Base-by-base conservation (phyloP, 2,113 vertebrate species). In the Origma solitaria region DNA sequence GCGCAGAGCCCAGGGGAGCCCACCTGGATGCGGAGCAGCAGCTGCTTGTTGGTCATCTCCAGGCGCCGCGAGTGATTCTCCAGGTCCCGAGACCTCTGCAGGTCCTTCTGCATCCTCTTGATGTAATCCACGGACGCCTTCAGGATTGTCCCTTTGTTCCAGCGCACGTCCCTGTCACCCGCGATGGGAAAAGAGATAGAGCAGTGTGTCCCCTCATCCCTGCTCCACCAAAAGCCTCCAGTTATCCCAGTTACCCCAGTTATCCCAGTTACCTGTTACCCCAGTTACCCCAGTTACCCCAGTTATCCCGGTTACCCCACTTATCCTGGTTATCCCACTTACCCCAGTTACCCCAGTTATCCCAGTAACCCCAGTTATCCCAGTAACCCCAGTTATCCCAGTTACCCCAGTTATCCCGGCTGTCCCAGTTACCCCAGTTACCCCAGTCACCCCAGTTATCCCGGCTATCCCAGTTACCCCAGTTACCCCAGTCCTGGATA, bases 141-240 rank as follows among this genome's bases (percentile, higher is more conserved):
- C 91, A 99, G 97, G 94, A 99, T 99, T 23, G 99, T 99, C 90
- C 99, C 99, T 96, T 99, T 99, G 97, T 99, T 99, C 99, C 99
- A 99, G 97, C 99, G 99, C 65, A 99, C 99, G 3, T 99, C 99
- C 94, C 99, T 99, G 96, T 3, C 15, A 15, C 1, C 78, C 69
- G 20, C 65, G 31, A 40, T 0, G 57, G 73, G 71, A 25, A 70
- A 28, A 62, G 37, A 58, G 35, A 62, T 70, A 65, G 82, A 68
- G 72, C 60, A 24, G 42, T 0, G 8, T 0, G 7, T 22, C 14
- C 58, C 35, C 81, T 71, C 30, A 9, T 0, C 64, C 44, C 50
- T 28, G 31, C 61, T 69, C 35, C 70, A 11, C 7, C 53, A 8
- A 3, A 50, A 18, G 47, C 35, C 31, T 42, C 62, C 31, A 1